Percentiles rank a stretch among this genome's conserved stretches.
phyloP scores from a whole-genome alignment of 1,140 invertebrate genomes.

The Aporrectodea caliginosa region DNA sequence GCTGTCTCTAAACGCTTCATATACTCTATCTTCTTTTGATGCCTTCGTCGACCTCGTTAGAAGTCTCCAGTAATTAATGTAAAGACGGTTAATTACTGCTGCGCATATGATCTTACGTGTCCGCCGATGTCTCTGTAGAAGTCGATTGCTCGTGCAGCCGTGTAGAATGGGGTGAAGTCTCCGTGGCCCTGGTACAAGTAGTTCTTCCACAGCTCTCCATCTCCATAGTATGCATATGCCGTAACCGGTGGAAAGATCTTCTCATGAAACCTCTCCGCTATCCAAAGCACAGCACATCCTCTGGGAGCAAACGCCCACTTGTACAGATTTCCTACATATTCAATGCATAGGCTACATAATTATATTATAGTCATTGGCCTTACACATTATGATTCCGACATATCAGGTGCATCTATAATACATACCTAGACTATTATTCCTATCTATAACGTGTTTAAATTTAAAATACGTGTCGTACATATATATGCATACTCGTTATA shows the following conservation, averaged over 20 bases:
- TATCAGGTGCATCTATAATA: background rate
- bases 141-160: slow-evolving; percentile 36
- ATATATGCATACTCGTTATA: too few relatives aligned
- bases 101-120: slow-evolving; percentile 32
- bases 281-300: slow-evolving; percentile 41
- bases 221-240: slow-evolving; percentile 29
- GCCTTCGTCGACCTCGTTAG: too few relatives aligned
- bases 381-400: background rate
- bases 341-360: background rate
- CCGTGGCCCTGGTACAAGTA: slow-evolving; percentile 41
- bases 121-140: slow-evolving; percentile 43
- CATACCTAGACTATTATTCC: too few relatives aligned
- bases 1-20: too few relatives aligned
- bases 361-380: background rate
- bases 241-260: slow-evolving; percentile 36
- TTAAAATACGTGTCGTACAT: too few relatives aligned
- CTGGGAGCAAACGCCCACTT: slow-evolving; percentile 44
- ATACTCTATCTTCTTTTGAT: too few relatives aligned
- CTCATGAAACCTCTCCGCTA: slow-evolving; percentile 36
- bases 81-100: too few relatives aligned
- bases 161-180: slow-evolving; percentile 39
- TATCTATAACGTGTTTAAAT: background rate
- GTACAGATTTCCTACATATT: slow-evolving; percentile 43
- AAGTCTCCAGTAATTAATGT: too few relatives aligned
- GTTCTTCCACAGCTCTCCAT: slow-evolving; percentile 31